Evolutionary conservation across 2,113 vertebrate genomes (phyloP).

Genomic region (Fregetta grallaria): DNA sequence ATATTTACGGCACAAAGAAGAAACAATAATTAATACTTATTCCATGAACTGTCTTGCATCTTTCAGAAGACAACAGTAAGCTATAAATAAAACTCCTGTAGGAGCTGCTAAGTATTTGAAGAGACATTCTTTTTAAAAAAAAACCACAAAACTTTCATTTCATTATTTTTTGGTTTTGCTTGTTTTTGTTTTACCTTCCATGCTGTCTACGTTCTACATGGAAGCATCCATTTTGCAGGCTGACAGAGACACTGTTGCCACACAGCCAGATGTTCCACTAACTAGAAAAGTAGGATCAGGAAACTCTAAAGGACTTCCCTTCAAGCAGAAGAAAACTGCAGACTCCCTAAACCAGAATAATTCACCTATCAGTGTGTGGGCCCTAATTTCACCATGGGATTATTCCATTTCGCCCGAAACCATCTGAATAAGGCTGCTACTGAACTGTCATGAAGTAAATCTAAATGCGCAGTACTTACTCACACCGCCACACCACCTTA

Average conservation of each 20-base stretch:
- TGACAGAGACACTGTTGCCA: neutral
- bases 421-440: neutral
- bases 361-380: neutral
- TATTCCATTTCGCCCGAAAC: neutral
- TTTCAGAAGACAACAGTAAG: neutral
- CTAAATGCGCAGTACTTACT: neutral
- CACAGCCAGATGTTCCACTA: neutral
- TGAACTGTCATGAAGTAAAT: neutral
- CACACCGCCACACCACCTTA: neutral
- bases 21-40: neutral
- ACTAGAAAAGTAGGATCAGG: neutral
- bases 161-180: neutral
- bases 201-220: neutral
- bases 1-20: neutral
- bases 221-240: neutral
- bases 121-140: neutral
- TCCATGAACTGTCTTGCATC: neutral
- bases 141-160: rapidly evolving
- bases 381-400: neutral
- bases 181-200: neutral
- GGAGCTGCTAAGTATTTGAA: neutral
- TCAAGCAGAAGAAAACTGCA: neutral
- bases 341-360: neutral
- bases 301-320: neutral
- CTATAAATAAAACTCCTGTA: neutral